A percentile compares a stretch with the other conserved stretches of the same genome.
These are phyloP conservation scores for Anguilla anguilla DNA, from an alignment of 2,797 vertebrate genomes.

Conservation along the genomic window DNA sequence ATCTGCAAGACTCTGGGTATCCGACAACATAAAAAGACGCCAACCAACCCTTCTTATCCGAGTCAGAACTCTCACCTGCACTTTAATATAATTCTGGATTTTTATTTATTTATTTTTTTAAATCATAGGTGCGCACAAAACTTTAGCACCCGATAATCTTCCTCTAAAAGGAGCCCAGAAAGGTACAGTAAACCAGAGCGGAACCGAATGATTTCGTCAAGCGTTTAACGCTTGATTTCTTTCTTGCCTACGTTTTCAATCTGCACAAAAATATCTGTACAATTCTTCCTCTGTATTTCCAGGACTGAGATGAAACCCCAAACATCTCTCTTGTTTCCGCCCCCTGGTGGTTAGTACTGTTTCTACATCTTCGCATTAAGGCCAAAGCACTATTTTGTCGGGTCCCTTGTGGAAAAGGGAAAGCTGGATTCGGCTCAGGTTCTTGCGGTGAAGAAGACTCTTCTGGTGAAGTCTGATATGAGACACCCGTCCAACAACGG, in stretches of 20 bases:
- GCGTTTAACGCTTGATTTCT: background rate
- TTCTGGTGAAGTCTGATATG: background rate
- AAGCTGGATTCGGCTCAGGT: background rate
- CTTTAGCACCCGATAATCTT: constrained; percentile 79
- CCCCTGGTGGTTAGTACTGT: background rate
- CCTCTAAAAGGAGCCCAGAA: constrained; percentile 71
- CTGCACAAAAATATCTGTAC: background rate
- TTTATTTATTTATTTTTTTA: constrained; percentile 55
- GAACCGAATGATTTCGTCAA: background rate
- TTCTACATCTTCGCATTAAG: background rate
- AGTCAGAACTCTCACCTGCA: constrained; percentile 47
- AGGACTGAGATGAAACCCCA: background rate
- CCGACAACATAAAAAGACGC: constrained; percentile 61
- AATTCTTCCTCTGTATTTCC: background rate
- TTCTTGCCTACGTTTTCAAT: background rate
- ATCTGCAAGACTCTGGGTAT: constrained; percentile 78
- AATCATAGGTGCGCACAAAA: constrained; percentile 68
- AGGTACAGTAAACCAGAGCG: constrained; percentile 75
- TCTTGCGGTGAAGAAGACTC: background rate
- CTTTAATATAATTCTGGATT: constrained; percentile 70
- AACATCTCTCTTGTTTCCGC: background rate
- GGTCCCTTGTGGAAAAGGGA: background rate
- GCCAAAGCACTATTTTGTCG: background rate
- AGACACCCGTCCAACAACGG: background rate
- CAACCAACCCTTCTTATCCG: constrained; percentile 64